Base-by-base conservation (phyloP, 2,888 invertebrate genomes). In the Temnothorax ravouxi region DNA sequence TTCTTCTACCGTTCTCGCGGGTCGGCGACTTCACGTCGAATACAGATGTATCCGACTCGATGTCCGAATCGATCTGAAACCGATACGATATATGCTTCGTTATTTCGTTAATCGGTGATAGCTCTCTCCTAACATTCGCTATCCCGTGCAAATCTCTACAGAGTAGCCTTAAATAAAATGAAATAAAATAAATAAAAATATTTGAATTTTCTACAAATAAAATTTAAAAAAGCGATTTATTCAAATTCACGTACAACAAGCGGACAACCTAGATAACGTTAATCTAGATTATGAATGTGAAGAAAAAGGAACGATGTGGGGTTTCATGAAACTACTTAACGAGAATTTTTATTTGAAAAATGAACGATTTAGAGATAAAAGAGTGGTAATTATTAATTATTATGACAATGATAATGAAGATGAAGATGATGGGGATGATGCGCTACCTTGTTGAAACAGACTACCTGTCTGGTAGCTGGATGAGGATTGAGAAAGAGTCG, bases 1-100 rank as follows among this genome's bases (percentile, higher is more conserved):
- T 94, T 61, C 95, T 92, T 52, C 95, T 91, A 3, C 94, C 94
- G 84, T 94, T 95, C 66, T 96, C 96, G n/a, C 95, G 93, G 13
- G 95, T 94, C 56, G 95, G 95, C 56, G 96, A 95, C 87, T 96
- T 95, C 13, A 96, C 96, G 90, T 96, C 96, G 92, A 96, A 96
- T n/a, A 96, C 96, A 86, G 96, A 95, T 84, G 95, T 96, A 90
- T 96, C 96, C 91, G 96, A 96, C 89, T 96, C 96, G 85, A 96
- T 95, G 93, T 96, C 96, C 84, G 96, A 96, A 92, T 96, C 96
- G 89, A 96, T 95, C 95, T 96, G 95, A 11, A 81, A 83, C 9
- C 38, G 47, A 74, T 41, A 18, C 18, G n/a, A 25, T n/a, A n/a
- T n/a, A n/a, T 34, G n/a, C 15, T 66, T 3, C 5, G 4, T 79